Base-by-base conservation (phyloP, 2,113 vertebrate species). In the Theristicus caerulescens region DNA sequence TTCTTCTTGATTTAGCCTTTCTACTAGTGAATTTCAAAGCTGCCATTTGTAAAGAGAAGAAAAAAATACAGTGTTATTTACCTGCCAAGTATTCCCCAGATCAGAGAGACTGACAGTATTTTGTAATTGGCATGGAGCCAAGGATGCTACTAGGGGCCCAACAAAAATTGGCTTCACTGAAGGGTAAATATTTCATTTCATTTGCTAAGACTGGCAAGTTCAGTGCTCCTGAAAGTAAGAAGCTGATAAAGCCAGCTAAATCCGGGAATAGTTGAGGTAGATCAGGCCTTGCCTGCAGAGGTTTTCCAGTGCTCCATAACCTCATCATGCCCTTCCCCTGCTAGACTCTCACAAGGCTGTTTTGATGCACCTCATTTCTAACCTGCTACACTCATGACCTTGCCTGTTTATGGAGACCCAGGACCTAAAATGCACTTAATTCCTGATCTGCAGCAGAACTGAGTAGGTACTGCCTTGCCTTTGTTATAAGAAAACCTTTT, bases 1-100 rank as follows among this genome's bases (percentile, higher is more conserved):
- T 88, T 77, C 36, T 46, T 93, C 47, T 93, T 70, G 58, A 77
- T 83, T 96, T 76, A 86, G 32, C 65, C 55, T 93, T 84, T 82
- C 29, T 91, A 34, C 25, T 85, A 46, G 38, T 51, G 73, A 61
- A 74, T 92, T 93, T 95, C 52, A 93, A 97, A 88, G 86, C 74
- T 84, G 6, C 62, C 12, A 11, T 90, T 40, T 51, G 46, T 65
- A 57, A 93, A 88, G 54, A 85, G 27, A 89, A 85, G 54, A 2
- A 51, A 62, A 86, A 82, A 77, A 36, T 12, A 19, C 6, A 36
- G 24, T 42, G 26, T 8, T 86, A 34, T 51, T 95, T 95, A 82
- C 38, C 9, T 74, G 52, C 71, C 40, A 67, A 32, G 20, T 93
- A 58, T 76, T 95, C 44, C 29, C 55, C 51, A 74, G 90, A 70